phyloP scores from a whole-genome alignment of 2,113 vertebrate species.

The Porphyrio hochstetteri region DNA sequence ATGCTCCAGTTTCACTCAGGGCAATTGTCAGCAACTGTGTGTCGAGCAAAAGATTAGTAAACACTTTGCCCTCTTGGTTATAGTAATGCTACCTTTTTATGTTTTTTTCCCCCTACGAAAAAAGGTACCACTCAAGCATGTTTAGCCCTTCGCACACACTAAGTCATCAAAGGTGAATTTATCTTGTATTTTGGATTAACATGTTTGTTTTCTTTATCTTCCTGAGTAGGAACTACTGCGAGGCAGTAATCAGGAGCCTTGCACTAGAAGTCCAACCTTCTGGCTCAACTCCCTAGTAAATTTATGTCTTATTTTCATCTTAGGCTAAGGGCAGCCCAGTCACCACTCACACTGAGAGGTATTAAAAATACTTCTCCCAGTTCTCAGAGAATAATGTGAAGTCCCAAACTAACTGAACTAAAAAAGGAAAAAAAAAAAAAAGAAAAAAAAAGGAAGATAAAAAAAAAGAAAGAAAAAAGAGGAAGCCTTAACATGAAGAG shows the following conservation, averaged over 20 bases:
- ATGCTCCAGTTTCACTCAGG: not conserved
- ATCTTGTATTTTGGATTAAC: not conserved
- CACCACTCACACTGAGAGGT: not conserved
- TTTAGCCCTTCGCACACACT: not conserved
- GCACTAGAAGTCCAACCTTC: conserved; percentile 21
- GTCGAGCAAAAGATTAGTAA: not conserved
- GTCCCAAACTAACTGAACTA: conserved; percentile 44
- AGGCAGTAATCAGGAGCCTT: not conserved
- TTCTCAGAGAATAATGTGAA: conserved; percentile 61
- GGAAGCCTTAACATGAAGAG: conserved; percentile 8
- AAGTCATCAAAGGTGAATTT: not conserved
- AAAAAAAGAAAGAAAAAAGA: not conserved
- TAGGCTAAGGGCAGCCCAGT: conserved; percentile 46
- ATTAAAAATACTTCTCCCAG: conserved; percentile 48
- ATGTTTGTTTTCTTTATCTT: not conserved
- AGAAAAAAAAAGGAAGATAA: not conserved
- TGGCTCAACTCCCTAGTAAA: conserved; percentile 40
- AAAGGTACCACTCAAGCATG: not conserved
- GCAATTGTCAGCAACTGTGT: not conserved
- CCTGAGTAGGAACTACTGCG: not conserved
- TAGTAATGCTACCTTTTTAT: not conserved
- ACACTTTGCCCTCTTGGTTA: not conserved
- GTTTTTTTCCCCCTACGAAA: not conserved
- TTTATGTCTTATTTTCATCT: conserved; percentile 24
- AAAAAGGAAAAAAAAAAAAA: not conserved